Evolutionary conservation across 2,113 vertebrate species (phyloP), one percentile per base, ranked within the genome.

Genomic region (Atherinomorus stipes): DNA sequence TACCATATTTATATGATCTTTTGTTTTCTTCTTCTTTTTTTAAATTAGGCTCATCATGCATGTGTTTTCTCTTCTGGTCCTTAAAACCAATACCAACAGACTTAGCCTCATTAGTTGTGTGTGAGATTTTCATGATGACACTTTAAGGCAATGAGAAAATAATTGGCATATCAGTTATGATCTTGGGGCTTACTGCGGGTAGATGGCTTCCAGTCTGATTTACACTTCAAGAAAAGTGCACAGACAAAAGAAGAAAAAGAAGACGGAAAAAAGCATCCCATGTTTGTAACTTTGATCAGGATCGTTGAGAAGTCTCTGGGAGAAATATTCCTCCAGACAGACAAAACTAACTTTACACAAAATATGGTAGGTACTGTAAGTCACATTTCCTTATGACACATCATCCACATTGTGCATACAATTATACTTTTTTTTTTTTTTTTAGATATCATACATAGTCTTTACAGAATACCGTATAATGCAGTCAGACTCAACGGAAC

Each of bases 61-160:
- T 79, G 77, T 74, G 21, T 75, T 34, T 40, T 75, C 73, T 85
- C 72, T 18, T 22, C 66, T 69, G 78, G 63, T 72, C 71, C 71
- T 80, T 84, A 78, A 83, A 66, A 42, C 56, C 58, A 81, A 81
- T 56, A 72, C 65, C 21, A 60, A 63, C 70, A 71, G 69, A 81
- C 76, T 85, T 80, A 80, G 59, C 45, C 76, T 87, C 81, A 89
- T 87, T 85, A 82, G 64, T 67, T 81, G 74, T 74, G 60, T 76
- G 54, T 56, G 31, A 64, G 77, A 60, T 80, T 72, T 84, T 62
- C 69, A 78, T 81, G 68, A 59, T 74, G 53, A 70, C 66, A 62
- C 59, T 77, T 81, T 83, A 74, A 42, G 47, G 61, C 68, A 80
- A 83, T 80, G 74, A 88, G 85, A 76, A 88, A 91, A 90, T 84